Conservation (phyloP, 2,888 invertebrate species). For the Cephus pygmeus region DNA sequence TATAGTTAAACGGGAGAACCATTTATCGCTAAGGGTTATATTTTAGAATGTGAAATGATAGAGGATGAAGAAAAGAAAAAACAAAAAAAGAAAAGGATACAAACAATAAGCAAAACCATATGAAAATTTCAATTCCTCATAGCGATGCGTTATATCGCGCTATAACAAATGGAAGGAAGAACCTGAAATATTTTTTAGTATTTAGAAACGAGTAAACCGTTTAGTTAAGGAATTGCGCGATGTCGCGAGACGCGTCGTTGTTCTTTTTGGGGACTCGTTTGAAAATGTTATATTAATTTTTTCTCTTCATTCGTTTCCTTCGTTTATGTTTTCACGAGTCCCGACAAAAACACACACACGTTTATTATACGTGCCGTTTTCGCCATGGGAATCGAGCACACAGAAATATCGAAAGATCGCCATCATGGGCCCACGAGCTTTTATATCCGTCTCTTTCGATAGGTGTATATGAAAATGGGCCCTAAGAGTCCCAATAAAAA, state of each 20-base stretch:
- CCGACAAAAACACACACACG: not conserved
- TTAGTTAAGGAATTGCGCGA: not conserved
- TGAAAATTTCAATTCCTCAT: not conserved
- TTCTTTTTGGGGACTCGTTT: not conserved
- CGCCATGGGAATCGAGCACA: not conserved
- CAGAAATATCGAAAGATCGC: not conserved
- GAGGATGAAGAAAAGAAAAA: not conserved
- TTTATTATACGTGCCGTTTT: not conserved
- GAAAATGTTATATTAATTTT: not conserved
- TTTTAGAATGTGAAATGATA: conserved; percentile 14
- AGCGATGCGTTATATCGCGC: not conserved
- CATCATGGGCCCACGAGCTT: not conserved
- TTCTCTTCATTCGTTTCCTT: not conserved
- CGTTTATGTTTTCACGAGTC: not conserved
- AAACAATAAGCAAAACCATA: not conserved
- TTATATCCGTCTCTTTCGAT: not conserved
- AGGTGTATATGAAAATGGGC: not conserved
- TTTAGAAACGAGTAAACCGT: conserved; percentile 1
- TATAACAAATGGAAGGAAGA: conserved; percentile 5
- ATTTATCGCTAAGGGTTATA: not conserved
- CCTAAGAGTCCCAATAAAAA: not conserved
- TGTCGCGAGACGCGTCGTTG: not conserved
- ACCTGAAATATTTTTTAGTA: conserved; percentile 47
- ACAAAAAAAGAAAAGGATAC: not conserved
- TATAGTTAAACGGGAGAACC: not conserved